Evolutionary conservation across 53 echinoderm and acorn worm species (phyloP).

Genomic region (Astropecten irregularis): DNA sequence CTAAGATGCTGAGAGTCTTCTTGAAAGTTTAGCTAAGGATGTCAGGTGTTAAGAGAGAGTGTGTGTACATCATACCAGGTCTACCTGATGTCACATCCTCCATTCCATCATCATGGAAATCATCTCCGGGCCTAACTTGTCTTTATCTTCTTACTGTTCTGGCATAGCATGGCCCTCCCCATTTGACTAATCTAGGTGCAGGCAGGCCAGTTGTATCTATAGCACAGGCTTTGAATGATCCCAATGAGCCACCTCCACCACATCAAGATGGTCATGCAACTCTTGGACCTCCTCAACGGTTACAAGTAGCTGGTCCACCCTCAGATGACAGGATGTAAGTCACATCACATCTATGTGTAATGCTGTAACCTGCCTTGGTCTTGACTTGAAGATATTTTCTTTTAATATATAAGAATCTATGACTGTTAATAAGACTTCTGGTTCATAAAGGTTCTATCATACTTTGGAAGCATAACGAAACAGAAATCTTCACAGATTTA

Average conservation of each 20-base stretch:
- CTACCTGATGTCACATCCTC: too few species aligned
- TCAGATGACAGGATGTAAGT: constrained; percentile 3
- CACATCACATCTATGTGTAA: background rate
- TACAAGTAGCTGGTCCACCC: background rate
- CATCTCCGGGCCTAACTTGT: constrained; percentile 35
- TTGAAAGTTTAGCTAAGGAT: too few species aligned
- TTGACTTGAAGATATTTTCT: too few species aligned
- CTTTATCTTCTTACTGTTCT: constrained; percentile 63
- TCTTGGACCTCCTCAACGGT: constrained; percentile 32
- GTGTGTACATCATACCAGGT: too few species aligned
- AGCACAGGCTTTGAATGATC: background rate
- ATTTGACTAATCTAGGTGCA: constrained; percentile 87
- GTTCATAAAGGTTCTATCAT: too few species aligned
- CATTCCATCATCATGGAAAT: background rate
- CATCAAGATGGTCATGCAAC: constrained; percentile 14
- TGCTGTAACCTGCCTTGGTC: too few species aligned
- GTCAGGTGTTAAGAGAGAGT: too few species aligned
- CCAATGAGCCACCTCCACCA: background rate
- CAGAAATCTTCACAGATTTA: too few species aligned
- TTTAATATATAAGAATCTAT: too few species aligned
- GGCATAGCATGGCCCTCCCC: constrained; percentile 88
- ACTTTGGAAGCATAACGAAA: too few species aligned
- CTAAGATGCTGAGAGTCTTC: too few species aligned
- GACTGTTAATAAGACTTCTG: too few species aligned
- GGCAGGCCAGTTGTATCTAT: constrained; percentile 38